Base-by-base conservation (phyloP, 2,888 invertebrate genomes). In the Rhagonycha fulva region DNA sequence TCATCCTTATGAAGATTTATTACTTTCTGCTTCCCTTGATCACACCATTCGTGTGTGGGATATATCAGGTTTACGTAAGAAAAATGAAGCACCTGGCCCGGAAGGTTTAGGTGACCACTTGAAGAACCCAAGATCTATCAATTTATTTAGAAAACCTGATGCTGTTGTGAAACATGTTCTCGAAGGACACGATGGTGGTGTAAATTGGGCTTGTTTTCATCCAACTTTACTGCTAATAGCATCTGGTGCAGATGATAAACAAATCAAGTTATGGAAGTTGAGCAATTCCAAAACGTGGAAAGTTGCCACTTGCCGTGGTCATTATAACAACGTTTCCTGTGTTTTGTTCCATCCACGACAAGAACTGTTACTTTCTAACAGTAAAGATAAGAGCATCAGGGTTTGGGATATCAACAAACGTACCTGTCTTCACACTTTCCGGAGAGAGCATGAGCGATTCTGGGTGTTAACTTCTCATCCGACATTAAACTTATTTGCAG, bases 281-380 rank as follows among this genome's bases (percentile, higher is more conserved):
- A 98, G 98, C 86, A 98, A 98, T 88, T 93, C 96, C n/a, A 96
- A 96, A 91, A 98, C 98, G 0, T 99, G 98, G 98, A 99, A 99
- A 87, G 97, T 99, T 63, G 99, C 99, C 88, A 98, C 98, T 0
- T 99, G 98, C 84, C 93, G 99, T n/a, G 99, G 99, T 0, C 99
- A 99, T 87, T 99, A 99, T 90, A 98, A 99, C 90, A 99, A 99
- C 88, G 99, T 99, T 2, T 99, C 98, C 0, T 98, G 98, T 85
- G 98, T 96, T 0, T 88, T 98, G 66, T 99, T 99, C 89, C 99
- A 99, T 89, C 98, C 99, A 0, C 91, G 98, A 14, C 97, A 98
- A 87, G 99, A 99, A 85, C 90, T 99, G 30, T 96, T 99, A 78
- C 89, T 99, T 66, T 98, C 98, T 32, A 99, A 99, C 89, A 96